Base-by-base conservation (phyloP, 2,888 invertebrate genomes). In the Philereme vetulata region DNA sequence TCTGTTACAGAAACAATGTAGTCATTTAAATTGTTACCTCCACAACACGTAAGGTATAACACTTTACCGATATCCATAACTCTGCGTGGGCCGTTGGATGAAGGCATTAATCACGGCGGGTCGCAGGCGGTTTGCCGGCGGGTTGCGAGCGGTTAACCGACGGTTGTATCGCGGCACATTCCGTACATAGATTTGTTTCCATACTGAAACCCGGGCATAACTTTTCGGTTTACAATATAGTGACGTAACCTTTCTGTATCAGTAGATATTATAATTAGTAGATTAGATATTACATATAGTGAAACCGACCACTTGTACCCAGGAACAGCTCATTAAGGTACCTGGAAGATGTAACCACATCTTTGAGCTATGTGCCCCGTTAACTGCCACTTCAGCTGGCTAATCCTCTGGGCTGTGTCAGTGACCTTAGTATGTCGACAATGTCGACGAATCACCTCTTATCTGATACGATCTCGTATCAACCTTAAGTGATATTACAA, bases 61-160 rank as follows among this genome's bases (percentile, higher is more conserved):
- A 48, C 51, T 59, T 49, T 21, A n/a, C 52, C 61, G 46, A 61
- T 61, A 61, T 56, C 60, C 56, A 61, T 61, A 61, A 56, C 61
- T 61, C 52, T 33, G 10, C 10, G 49, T 34, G 51, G 44, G 33
- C 51, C 51, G 33, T 6, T 48, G 57, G 52, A 48, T 52, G 48
- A 48, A 52, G 53, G 56, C 46, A 61, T 61, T 56, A 40, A 61
- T 61, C 56, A 61, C 36, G 10, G 44, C 51, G 51, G 61, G 56
- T 56, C 56, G 47, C 51, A 60, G 43, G 43, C 61, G 49, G 56
- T 52, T 53, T 56, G 40, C 56, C 60, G 48, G 21, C 47, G 51
- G 40, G 56, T 56, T 51, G 51, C 51, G 56, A 36, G 47, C 61
- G 49, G 56, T 52, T 53, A 60, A 44, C 56, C 60, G 48, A 34